Conservation (phyloP, 2,113 vertebrate genomes). For the Campylomormyrus tamandua region DNA sequence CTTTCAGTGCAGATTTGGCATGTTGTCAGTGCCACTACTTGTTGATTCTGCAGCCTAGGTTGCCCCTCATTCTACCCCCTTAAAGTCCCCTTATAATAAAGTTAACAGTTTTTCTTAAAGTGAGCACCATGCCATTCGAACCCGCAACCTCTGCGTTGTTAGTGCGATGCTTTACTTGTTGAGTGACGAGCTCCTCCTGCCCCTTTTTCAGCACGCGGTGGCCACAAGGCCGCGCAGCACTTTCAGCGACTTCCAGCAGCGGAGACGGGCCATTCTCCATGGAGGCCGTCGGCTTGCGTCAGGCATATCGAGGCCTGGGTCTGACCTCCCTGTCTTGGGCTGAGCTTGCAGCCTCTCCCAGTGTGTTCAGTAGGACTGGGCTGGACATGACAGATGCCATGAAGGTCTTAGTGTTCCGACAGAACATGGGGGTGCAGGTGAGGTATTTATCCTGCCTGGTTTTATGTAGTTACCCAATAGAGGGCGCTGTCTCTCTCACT, state of each 20-base stretch:
- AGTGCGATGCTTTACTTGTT: neutral
- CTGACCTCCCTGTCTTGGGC: neutral
- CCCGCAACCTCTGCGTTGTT: neutral
- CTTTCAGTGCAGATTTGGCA: neutral
- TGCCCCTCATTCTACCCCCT: neutral
- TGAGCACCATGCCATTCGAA: neutral
- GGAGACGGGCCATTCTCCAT: neutral
- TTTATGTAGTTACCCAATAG: neutral
- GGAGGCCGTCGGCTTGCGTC: neutral
- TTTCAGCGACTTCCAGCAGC: neutral
- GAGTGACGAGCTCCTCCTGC: neutral
- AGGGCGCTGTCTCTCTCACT: neutral
- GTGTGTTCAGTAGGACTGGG: neutral
- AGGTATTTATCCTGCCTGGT: neutral
- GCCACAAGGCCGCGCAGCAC: neutral
- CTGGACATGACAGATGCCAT: neutral
- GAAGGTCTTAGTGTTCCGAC: neutral
- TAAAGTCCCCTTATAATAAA: neutral
- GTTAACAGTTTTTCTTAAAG: neutral
- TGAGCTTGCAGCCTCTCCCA: neutral
- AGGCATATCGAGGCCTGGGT: neutral
- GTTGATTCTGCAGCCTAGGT: neutral
- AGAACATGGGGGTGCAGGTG: neutral
- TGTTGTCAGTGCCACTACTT: neutral
- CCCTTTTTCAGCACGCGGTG: neutral